A percentile compares a stretch with the other conserved stretches of the same genome.
These are phyloP conservation scores for Ormyrus labotus DNA, from an alignment of 2,888 invertebrate species.

Conservation along the genomic window DNA sequence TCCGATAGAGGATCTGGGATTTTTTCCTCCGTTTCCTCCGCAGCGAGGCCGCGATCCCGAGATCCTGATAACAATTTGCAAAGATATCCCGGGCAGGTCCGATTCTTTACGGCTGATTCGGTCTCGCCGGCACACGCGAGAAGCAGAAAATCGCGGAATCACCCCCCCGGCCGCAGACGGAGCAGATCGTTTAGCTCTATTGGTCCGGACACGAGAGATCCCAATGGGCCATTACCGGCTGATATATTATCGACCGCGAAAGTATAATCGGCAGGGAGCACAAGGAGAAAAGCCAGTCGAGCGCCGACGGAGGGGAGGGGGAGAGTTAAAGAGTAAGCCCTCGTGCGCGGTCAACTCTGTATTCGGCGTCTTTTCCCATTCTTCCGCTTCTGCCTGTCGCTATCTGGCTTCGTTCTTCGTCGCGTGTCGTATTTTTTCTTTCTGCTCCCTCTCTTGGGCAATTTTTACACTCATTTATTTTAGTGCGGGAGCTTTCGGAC, in stretches of 20 bases:
- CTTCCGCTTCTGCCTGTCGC: conserved; percentile 11
- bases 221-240: conserved; percentile 68
- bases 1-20: background rate
- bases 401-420: conserved; percentile 7
- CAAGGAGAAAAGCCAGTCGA: conserved; percentile 43
- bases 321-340: background rate
- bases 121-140: conserved; percentile 23
- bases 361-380: conserved; percentile 1
- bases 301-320: background rate
- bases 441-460: conserved; percentile 3
- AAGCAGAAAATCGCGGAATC: conserved; percentile 26
- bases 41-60: conserved; percentile 9
- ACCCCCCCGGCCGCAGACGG: conserved; percentile 43
- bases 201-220: conserved; percentile 60
- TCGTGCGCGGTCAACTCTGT: background rate
- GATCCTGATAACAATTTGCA: conserved; percentile 49
- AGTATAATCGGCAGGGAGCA: conserved; percentile 67
- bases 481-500: conserved; percentile 6
- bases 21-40: background rate
- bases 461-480: conserved; percentile 11
- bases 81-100: conserved; percentile 11
- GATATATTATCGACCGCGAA: conserved; percentile 71
- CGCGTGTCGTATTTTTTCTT: background rate
- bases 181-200: conserved; percentile 62
- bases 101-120: conserved; percentile 52